Evolutionary conservation across 2,797 vertebrate species (phyloP), one percentile per base, ranked within the genome.

Genomic region (Odontamblyopus lacepedii): DNA sequence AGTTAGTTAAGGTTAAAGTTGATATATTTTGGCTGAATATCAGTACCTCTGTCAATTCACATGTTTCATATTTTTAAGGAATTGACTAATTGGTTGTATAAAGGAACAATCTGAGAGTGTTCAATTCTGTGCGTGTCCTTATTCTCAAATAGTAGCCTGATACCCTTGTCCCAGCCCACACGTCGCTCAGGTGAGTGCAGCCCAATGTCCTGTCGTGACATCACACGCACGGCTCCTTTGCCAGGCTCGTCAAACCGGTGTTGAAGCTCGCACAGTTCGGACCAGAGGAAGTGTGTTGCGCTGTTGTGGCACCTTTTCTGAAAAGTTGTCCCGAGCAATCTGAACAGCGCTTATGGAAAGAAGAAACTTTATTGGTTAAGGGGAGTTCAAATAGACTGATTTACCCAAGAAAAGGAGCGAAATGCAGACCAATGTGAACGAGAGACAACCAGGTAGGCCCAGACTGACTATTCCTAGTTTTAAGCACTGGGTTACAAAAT

Each of bases 161-260:
- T 26, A 66, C 26, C 64, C 13, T 5, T 41, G 35, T 38, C 18
- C 63, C 35, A 27, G 57, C 56, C 35, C 32, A 56, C 9, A 27
- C 23, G 44, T 48, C 3, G 23, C 65, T 51, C 65, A 81, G 67
- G 75, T 86, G 83, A 73, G 78, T 72, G 75, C 76, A 35, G 30
- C 61, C 61, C 32, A 38, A 7, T 69, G 23, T 18, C 55, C 63
- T 63, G 66, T 50, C 69, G 76, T 91, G 89, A 92, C 91, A 86
- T 91, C 90, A 92, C 82, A 81, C 78, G 51, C 0, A 57, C 64
- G 55, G 72, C 70, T 77, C 67, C 53, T 66, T 76, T 66, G 74
- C 62, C 74, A 84, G 77, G 78, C 83, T 91, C 9, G 88, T 88
- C 87, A 90, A 88, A 92, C 87, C 88, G 84, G 89, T 90, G 86